phyloP scores from a whole-genome alignment of 1,140 invertebrate species.

The Kradibia gibbosae region DNA sequence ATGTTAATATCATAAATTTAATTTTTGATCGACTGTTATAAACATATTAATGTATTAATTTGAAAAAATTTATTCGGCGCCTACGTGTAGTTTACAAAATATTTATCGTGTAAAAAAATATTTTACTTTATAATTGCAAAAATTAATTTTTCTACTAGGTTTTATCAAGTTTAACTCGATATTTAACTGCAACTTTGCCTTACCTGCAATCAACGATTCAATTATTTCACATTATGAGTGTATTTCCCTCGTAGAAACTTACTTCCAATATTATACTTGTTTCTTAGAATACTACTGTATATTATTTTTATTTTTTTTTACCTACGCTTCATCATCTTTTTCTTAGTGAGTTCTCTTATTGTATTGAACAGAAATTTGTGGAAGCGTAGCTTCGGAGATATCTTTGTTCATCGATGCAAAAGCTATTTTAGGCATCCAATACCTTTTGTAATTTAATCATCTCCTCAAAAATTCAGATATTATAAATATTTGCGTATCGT shows the following conservation, averaged over 20 bases:
- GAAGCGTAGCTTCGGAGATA: background rate
- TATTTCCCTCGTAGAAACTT: background rate
- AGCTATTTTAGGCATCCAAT: background rate
- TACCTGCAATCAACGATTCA: background rate
- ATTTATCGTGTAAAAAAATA: too few species aligned
- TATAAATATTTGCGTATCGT: background rate
- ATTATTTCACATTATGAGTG: background rate
- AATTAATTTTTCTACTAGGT: too few species aligned
- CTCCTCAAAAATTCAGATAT: conserved; percentile 1
- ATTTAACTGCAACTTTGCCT: background rate
- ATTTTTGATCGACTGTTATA: too few species aligned
- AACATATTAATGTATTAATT: too few species aligned
- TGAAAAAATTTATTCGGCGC: background rate
- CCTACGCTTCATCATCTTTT: background rate
- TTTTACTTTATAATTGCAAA: too few species aligned
- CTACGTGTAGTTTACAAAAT: too few species aligned
- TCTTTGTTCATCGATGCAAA: conserved; percentile 4
- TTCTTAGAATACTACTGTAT: background rate
- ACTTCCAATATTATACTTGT: background rate
- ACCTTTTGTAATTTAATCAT: conserved; percentile 10
- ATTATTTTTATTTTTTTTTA: conserved; percentile 1
- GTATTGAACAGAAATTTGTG: background rate
- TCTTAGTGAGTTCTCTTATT: background rate
- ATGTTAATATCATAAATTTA: too few species aligned
- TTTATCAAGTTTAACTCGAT: background rate